Evolutionary conservation across 2,888 invertebrate genomes (phyloP).

Genomic region (Chloromyia formosa): DNA sequence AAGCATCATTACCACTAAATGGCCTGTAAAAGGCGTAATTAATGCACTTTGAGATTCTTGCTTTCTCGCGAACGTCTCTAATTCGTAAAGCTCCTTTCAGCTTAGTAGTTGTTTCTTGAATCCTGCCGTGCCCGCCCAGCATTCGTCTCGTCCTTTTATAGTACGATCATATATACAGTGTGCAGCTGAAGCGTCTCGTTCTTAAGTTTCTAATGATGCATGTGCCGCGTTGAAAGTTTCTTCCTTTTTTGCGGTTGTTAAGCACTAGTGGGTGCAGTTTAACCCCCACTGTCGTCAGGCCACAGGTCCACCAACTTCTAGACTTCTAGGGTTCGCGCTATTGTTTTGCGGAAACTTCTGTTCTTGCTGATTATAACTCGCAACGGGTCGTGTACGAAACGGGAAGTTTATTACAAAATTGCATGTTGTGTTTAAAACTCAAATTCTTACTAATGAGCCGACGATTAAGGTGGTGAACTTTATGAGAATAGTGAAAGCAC

Average conservation of each 20-base stretch:
- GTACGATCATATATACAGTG: too few relatives aligned
- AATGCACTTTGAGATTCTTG: conserved; percentile 48
- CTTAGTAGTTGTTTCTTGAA: not conserved
- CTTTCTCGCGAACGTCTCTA: not conserved
- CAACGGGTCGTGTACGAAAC: not conserved
- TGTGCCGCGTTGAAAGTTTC: conserved; percentile 2
- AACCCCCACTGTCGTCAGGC: too few relatives aligned
- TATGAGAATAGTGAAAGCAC: not conserved
- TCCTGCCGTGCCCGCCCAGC: not conserved
- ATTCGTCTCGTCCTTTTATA: not conserved
- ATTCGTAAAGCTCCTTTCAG: not conserved
- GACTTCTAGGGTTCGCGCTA: not conserved
- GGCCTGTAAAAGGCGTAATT: conserved; percentile 50
- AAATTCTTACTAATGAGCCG: conserved; percentile 38
- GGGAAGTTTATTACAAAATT: conserved; percentile 33
- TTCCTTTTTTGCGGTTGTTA: conserved; percentile 20
- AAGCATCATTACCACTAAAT: conserved; percentile 50
- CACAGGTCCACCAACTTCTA: too few relatives aligned
- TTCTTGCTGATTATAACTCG: conserved; percentile 8
- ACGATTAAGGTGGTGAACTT: conserved; percentile 30
- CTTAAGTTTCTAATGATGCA: conserved; percentile 32
- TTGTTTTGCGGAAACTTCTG: conserved; percentile 16
- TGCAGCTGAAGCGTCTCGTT: not conserved
- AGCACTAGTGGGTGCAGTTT: not conserved
- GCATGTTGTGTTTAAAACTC: conserved; percentile 34